Evolutionary conservation across 2,113 vertebrate genomes (phyloP).

Genomic region (Erythrocebus patas): DNA sequence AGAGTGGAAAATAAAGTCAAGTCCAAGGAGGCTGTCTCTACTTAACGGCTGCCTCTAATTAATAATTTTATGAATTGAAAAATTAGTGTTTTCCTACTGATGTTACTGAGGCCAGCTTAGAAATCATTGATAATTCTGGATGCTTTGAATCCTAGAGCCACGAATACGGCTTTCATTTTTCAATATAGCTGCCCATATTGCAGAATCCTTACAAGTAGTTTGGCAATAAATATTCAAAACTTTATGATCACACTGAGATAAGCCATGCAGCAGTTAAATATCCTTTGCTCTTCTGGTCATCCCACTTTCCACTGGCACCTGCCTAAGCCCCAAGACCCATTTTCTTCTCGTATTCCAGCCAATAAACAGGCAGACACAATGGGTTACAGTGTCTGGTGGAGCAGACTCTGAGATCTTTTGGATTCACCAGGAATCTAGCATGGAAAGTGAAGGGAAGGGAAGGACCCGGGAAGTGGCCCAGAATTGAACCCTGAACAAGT

Average conservation of each 20-base stretch:
- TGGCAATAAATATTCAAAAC: constrained; percentile 13
- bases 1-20: constrained; percentile 43
- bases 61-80: constrained; percentile 47
- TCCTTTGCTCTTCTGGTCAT: background rate
- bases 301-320: background rate
- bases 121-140: constrained; percentile 32
- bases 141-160: background rate
- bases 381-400: background rate
- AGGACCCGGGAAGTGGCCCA: background rate
- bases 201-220: background rate
- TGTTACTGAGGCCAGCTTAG: background rate
- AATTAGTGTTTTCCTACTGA: constrained; percentile 15
- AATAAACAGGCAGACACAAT: background rate
- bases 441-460: background rate
- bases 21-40: background rate
- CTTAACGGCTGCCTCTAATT: constrained; percentile 29
- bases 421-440: background rate
- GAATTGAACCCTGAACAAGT: background rate
- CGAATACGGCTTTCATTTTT: constrained; percentile 20
- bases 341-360: background rate
- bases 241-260: background rate
- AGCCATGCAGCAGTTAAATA: background rate
- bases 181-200: background rate
- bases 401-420: background rate
- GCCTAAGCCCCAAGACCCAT: background rate